phyloP scores from a whole-genome alignment of 2,113 vertebrate genomes.

The Cyphotilapia sp. region DNA sequence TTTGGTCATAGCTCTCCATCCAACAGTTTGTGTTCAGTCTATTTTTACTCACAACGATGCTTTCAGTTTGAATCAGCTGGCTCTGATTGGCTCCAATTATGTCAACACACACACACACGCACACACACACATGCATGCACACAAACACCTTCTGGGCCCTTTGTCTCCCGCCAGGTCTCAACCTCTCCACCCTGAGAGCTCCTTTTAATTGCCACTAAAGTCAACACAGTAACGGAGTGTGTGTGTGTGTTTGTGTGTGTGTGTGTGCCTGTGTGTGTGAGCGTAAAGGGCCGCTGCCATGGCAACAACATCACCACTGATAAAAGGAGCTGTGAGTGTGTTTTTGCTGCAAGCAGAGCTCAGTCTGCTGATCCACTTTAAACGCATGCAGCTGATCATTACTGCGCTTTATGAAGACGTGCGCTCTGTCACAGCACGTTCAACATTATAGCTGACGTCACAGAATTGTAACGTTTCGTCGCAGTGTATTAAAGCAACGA shows the following conservation, averaged over 20 bases:
- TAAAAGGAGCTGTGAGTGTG: constrained; percentile 5
- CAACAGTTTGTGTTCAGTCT: not conserved
- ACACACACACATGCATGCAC: not conserved
- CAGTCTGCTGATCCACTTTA: not conserved
- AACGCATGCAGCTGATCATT: not conserved
- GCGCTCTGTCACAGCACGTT: not conserved
- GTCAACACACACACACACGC: not conserved
- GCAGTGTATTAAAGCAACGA: not conserved
- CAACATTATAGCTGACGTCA: not conserved
- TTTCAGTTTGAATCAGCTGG: constrained; percentile 22
- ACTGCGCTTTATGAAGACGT: not conserved
- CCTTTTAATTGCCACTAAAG: constrained; percentile 60
- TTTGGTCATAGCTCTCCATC: not conserved
- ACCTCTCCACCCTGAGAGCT: constrained; percentile 36
- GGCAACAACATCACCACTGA: constrained; percentile 46
- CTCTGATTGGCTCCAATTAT: constrained; percentile 33
- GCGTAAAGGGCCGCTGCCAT: constrained; percentile 46
- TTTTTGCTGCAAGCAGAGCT: constrained; percentile 3
- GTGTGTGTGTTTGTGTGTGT: not conserved
- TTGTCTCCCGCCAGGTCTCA: not conserved
- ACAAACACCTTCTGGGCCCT: not conserved
- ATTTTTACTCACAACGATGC: constrained; percentile 23
- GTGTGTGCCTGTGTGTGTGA: not conserved
- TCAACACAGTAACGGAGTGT: constrained; percentile 6
- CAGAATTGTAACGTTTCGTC: not conserved